A percentile compares a stretch with the other conserved stretches of the same genome.
Evolutionary conservation across 2,113 vertebrate species (phyloP).

Genomic region (Climacteris rufus): DNA sequence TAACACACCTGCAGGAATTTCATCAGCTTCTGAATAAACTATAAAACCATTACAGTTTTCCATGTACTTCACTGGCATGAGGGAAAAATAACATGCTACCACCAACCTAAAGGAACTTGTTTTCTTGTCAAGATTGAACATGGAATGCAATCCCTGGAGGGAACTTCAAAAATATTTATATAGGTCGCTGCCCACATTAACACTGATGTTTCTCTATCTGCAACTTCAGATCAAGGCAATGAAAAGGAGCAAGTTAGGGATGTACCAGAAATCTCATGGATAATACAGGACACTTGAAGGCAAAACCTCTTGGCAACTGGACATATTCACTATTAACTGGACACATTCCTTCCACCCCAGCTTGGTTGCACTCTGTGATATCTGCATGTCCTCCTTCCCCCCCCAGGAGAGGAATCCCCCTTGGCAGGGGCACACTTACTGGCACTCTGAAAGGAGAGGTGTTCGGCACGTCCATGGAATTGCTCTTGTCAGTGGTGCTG

Average conservation of each 20-base stretch:
- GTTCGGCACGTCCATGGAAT: constrained; percentile 81
- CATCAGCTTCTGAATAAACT: background rate
- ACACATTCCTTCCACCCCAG: background rate
- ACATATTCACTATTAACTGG: background rate
- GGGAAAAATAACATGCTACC: background rate
- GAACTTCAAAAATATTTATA: background rate
- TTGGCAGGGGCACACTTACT: constrained; percentile 74
- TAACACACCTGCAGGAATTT: background rate
- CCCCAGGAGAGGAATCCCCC: background rate
- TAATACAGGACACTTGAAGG: background rate
- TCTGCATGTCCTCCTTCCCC: background rate
- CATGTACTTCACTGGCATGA: background rate
- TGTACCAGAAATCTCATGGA: background rate
- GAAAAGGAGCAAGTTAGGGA: background rate
- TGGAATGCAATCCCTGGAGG: background rate
- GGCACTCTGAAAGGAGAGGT: constrained; percentile 95
- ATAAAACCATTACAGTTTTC: background rate
- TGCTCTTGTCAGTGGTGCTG: constrained; percentile 87
- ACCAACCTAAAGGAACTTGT: background rate
- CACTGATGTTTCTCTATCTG: background rate
- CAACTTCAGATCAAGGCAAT: background rate
- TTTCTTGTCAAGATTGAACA: background rate
- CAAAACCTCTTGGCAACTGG: background rate
- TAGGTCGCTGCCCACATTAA: constrained; percentile 29
- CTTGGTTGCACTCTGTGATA: background rate